Conservation (phyloP, 1,140 invertebrate species). For the Bombus affinis region DNA sequence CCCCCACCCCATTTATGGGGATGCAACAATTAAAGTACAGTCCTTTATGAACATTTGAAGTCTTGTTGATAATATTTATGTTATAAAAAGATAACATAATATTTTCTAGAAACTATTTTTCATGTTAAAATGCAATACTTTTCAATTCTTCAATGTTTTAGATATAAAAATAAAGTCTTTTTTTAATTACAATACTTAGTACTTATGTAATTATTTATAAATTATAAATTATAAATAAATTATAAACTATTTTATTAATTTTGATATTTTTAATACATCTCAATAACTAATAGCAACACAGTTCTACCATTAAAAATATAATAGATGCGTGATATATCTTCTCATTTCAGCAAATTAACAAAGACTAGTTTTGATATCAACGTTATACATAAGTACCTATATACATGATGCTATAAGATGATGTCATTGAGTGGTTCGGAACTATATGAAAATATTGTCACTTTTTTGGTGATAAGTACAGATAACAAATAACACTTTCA, state of each 20-base stretch:
- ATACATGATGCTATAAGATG: background rate
- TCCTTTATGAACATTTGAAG: background rate
- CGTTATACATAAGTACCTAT: background rate
- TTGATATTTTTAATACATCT: no score
- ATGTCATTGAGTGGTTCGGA: background rate
- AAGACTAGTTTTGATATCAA: background rate
- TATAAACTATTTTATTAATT: no score
- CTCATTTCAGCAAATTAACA: background rate
- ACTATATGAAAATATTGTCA: background rate
- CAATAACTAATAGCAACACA: background rate
- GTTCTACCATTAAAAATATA: background rate
- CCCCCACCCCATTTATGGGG: no score
- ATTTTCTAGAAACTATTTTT: no score
- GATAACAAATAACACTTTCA: background rate
- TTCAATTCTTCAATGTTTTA: background rate
- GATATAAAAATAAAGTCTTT: background rate
- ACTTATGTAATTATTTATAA: no score
- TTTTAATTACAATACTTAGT: background rate
- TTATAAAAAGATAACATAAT: no score
- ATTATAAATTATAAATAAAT: no score
- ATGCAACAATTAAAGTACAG: background rate
- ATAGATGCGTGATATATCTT: background rate
- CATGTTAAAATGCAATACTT: no score
- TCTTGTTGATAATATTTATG: no score
- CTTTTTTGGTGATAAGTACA: background rate